Conservation (phyloP, 2,888 invertebrate genomes). For the Athripsodes cinereus region DNA sequence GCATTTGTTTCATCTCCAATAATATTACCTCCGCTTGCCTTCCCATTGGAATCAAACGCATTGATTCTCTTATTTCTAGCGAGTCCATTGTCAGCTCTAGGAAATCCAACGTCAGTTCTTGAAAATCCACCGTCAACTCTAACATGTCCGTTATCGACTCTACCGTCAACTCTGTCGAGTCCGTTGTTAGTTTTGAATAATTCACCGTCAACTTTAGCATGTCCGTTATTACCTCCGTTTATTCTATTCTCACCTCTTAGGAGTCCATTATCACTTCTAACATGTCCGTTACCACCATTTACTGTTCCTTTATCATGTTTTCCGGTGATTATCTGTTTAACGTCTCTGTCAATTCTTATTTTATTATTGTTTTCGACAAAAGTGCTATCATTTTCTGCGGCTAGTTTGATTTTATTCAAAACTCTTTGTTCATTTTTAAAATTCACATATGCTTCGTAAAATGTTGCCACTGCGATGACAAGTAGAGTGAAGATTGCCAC, state of each 20-base stretch:
- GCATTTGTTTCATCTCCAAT: too few relatives aligned
- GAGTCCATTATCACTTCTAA: neutral
- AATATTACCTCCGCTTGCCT: too few relatives aligned
- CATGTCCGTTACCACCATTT: neutral
- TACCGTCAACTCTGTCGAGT: too few relatives aligned
- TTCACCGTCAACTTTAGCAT: too few relatives aligned
- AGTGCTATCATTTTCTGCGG: neutral
- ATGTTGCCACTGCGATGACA: constrained; percentile 55
- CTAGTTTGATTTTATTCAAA: constrained; percentile 27
- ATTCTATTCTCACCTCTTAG: neutral
- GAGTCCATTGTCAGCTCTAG: too few relatives aligned
- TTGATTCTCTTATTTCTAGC: too few relatives aligned
- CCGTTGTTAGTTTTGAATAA: too few relatives aligned
- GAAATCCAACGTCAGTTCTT: too few relatives aligned
- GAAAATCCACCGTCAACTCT: neutral
- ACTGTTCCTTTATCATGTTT: too few relatives aligned
- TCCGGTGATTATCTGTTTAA: neutral
- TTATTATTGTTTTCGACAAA: constrained; percentile 35
- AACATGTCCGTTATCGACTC: too few relatives aligned
- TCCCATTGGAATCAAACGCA: too few relatives aligned
- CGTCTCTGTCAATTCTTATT: constrained; percentile 29
- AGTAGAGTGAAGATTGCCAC: constrained; percentile 44
- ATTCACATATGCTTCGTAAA: constrained; percentile 55
- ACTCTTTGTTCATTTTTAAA: constrained; percentile 29
- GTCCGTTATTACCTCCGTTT: neutral